Conservation (phyloP, 1,140 invertebrate genomes). For the Argopecten irradians region DNA sequence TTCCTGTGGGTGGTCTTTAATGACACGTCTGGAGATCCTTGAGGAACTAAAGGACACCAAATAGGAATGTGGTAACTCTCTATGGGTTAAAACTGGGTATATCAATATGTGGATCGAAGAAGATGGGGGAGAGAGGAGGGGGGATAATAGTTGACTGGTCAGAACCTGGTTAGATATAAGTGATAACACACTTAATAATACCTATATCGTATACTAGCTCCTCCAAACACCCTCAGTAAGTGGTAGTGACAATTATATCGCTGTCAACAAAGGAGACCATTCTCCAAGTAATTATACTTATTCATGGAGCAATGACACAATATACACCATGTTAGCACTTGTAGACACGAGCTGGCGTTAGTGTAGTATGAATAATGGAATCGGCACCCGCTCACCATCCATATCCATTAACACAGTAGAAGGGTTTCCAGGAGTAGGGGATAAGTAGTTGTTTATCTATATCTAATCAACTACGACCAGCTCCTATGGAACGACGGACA, state of each 20-base stretch:
- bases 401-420: not conserved
- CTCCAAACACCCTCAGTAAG: not conserved
- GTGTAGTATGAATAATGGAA: not conserved
- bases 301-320: not conserved
- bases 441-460: not conserved
- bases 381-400: not conserved
- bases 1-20: not conserved
- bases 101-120: too few relatives aligned
- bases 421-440: not conserved
- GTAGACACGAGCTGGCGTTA: not conserved
- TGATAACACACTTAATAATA: not conserved
- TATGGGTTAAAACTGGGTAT: not conserved
- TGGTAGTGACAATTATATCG: not conserved
- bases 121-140: too few relatives aligned
- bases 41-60: not conserved
- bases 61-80: not conserved
- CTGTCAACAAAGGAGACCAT: not conserved
- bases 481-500: not conserved
- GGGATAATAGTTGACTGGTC: not conserved
- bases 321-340: not conserved
- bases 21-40: not conserved
- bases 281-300: not conserved
- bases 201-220: not conserved
- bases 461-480: not conserved
- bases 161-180: not conserved